Percentiles rank a stretch among this genome's conserved stretches.
These are phyloP conservation scores for Hypercompe scribonia DNA, from an alignment of 2,888 invertebrate species.

Conservation along the genomic window DNA sequence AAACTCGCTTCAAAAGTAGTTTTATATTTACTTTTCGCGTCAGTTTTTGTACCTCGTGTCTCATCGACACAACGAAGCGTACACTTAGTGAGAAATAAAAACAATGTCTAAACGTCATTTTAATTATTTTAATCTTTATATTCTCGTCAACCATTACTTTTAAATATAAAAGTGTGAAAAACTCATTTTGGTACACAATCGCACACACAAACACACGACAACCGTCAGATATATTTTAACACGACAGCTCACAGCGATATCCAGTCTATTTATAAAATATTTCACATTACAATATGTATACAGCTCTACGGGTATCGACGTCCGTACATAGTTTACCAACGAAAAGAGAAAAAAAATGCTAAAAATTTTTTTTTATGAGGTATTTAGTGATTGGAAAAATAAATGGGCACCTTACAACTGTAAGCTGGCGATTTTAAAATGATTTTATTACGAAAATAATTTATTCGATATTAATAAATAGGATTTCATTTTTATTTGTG, in stretches of 20 bases:
- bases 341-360: conserved; percentile 7
- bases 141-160: conserved; percentile 1
- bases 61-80: neutral
- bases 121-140: neutral
- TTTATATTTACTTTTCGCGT: too few relatives aligned
- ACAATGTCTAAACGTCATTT: neutral
- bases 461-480: neutral
- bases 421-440: neutral
- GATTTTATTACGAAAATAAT: neutral
- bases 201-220: conserved; percentile 43
- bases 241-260: conserved; percentile 59
- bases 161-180: conserved; percentile 19
- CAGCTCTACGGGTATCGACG: conserved; percentile 28
- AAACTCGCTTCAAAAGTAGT: neutral
- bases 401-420: conserved; percentile 8
- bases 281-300: conserved; percentile 49
- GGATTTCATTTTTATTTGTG: neutral
- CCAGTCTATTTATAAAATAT: conserved; percentile 61
- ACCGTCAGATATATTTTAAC: conserved; percentile 43
- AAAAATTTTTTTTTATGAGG: conserved; percentile 5
- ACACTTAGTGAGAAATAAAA: neutral
- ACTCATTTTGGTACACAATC: neutral
- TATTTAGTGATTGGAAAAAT: conserved; percentile 14
- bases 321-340: conserved; percentile 7
- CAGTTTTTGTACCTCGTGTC: neutral